phyloP scores from a whole-genome alignment of 2,797 vertebrate species.

The Tenualosa ilisha region DNA sequence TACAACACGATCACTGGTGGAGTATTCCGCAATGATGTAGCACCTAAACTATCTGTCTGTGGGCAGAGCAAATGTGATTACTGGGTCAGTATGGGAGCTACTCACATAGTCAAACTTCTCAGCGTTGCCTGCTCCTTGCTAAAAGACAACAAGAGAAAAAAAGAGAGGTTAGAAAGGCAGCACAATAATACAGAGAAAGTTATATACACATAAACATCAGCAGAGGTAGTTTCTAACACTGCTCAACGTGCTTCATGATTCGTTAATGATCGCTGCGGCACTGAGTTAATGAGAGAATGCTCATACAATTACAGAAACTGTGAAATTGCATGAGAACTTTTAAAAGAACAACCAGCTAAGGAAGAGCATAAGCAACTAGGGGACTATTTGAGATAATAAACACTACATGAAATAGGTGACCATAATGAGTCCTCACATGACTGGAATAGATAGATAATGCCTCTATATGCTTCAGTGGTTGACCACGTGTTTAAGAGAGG shows the following conservation, averaged over 20 bases:
- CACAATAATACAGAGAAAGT: conserved; percentile 30
- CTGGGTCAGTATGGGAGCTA: conserved; percentile 46
- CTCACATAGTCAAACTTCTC: conserved; percentile 99
- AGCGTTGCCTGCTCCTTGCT: conserved; percentile 94
- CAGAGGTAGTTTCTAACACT: background rate
- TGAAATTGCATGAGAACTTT: background rate
- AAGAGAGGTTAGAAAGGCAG: conserved; percentile 45
- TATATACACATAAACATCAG: background rate
- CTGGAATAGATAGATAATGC: background rate
- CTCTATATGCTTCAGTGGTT: background rate
- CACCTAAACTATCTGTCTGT: background rate
- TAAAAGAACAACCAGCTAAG: background rate
- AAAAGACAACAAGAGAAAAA: conserved; percentile 54
- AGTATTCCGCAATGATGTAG: background rate
- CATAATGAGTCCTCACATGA: background rate
- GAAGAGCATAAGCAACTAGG: background rate
- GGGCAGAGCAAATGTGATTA: background rate
- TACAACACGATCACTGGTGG: background rate
- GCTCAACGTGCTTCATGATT: background rate
- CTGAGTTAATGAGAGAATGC: background rate
- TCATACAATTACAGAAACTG: background rate
- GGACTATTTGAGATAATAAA: background rate
- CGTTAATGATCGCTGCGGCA: background rate
- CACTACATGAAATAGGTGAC: background rate
- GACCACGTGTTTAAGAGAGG: background rate